Percentiles rank a stretch among this genome's conserved stretches.
Conservation (phyloP, 64 coral and sea anemone species). For the Montipora foliosa region DNA sequence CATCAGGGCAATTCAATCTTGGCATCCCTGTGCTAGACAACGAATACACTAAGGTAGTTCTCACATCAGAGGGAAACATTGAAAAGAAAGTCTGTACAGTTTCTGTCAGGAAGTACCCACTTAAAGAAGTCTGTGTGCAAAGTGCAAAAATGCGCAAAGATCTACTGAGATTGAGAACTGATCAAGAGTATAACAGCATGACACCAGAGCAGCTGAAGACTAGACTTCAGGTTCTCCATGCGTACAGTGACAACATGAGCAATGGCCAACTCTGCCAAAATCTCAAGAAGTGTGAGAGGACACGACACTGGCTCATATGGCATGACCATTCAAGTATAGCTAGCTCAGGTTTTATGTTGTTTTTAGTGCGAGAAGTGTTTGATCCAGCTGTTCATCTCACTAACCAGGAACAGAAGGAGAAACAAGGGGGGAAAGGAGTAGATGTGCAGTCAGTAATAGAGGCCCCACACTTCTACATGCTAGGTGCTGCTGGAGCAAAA, state of each 20-base stretch:
- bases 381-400: conserved; percentile 38
- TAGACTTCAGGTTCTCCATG: neutral
- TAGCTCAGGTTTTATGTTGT: conserved; percentile 20
- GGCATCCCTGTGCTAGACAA: too few species aligned
- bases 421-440: neutral
- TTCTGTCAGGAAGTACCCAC: too few species aligned
- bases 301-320: conserved; percentile 10
- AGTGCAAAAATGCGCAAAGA: neutral
- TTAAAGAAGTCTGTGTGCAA: neutral
- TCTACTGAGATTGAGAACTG: neutral
- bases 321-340: conserved; percentile 44
- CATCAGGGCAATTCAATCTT: too few species aligned
- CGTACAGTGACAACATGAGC: neutral
- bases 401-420: neutral
- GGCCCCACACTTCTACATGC: neutral
- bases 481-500: neutral
- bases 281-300: conserved; percentile 26
- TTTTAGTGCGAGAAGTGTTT: conserved; percentile 8
- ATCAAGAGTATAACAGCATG: conserved; percentile 12
- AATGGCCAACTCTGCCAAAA: neutral
- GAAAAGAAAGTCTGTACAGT: too few species aligned
- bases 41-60: too few species aligned
- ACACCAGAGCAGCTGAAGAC: neutral
- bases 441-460: conserved; percentile 39
- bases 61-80: too few species aligned